Evolutionary conservation across 2,888 invertebrate species (phyloP).

Genomic region (Sarcophaga caerulescens): DNA sequence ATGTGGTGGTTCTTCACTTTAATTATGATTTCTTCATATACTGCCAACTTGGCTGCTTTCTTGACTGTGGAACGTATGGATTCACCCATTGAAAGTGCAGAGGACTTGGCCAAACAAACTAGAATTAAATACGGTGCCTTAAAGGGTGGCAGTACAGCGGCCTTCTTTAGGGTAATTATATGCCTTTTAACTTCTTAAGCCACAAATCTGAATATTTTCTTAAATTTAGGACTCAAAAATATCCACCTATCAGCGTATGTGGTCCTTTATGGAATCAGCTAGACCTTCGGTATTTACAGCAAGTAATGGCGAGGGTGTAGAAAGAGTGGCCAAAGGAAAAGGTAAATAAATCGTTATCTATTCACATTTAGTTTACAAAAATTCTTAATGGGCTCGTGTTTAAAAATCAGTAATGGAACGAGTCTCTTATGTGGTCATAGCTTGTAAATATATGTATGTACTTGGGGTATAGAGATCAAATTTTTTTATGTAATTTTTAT

Average conservation of each 20-base stretch:
- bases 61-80: slow-evolving; percentile 96
- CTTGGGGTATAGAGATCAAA: too few relatives aligned
- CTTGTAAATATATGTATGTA: too few relatives aligned
- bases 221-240: slow-evolving; percentile 92
- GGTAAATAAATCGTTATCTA: slow-evolving; percentile 79
- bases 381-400: too few relatives aligned
- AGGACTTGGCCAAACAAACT: slow-evolving; percentile 97
- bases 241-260: slow-evolving; percentile 96
- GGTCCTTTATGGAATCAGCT: slow-evolving; percentile 95
- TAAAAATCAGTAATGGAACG: too few relatives aligned
- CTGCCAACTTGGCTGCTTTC: slow-evolving; percentile 97
- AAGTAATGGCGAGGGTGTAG: slow-evolving; percentile 94
- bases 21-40: slow-evolving; percentile 98
- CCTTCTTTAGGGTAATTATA: slow-evolving; percentile 92
- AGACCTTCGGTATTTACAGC: slow-evolving; percentile 93
- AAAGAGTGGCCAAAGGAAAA: slow-evolving; percentile 91
- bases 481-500: too few relatives aligned
- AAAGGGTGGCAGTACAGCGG: slow-evolving; percentile 95
- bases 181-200: not conserved
- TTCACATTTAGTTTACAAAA: too few relatives aligned
- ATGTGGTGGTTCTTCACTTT: slow-evolving; percentile 98
- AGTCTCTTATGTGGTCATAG: too few relatives aligned
- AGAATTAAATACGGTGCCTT: slow-evolving; percentile 98
- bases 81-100: slow-evolving; percentile 96
- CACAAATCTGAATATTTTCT: not conserved